Evolutionary conservation across 2,888 invertebrate genomes (phyloP).

Genomic region (Caenorhabditis sp.): DNA sequence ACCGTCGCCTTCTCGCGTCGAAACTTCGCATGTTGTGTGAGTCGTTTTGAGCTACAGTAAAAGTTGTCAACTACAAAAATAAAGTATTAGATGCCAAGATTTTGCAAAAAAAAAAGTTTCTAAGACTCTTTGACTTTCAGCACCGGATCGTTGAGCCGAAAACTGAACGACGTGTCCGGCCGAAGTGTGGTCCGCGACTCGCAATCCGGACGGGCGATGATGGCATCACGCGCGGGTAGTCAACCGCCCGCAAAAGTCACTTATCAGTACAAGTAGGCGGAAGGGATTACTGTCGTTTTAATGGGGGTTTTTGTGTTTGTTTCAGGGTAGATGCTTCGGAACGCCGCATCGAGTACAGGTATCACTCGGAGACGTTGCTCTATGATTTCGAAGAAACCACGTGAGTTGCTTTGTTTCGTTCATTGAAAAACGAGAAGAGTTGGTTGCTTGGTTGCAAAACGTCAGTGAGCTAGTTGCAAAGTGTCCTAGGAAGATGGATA

Average conservation of each 20-base stretch:
- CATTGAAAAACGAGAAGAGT: not conserved
- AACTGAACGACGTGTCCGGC: conserved; percentile 44
- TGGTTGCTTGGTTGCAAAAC: too few species aligned
- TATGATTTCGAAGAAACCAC: conserved; percentile 54
- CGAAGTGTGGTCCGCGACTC: conserved; percentile 45
- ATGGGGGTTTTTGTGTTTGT: too few species aligned
- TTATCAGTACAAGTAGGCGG: conserved; percentile 53
- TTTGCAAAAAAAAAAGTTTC: too few species aligned
- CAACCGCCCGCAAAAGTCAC: conserved; percentile 44
- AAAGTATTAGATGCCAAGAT: too few species aligned
- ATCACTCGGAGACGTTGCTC: conserved; percentile 50
- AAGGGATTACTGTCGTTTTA: not conserved
- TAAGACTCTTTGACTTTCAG: conserved; percentile 22
- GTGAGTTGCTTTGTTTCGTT: conserved; percentile 23
- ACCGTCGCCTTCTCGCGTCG: conserved; percentile 11
- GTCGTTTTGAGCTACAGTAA: conserved; percentile 6
- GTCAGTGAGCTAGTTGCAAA: too few species aligned
- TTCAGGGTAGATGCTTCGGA: conserved; percentile 58
- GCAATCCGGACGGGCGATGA: conserved; percentile 28
- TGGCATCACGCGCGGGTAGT: conserved; percentile 23
- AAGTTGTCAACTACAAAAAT: not conserved
- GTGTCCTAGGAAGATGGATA: too few species aligned
- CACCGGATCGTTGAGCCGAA: conserved; percentile 43
- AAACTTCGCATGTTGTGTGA: conserved; percentile 54
- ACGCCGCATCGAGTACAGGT: conserved; percentile 57